phyloP scores from a whole-genome alignment of 2,113 vertebrate species.

The Pseudopodoces humilis region DNA sequence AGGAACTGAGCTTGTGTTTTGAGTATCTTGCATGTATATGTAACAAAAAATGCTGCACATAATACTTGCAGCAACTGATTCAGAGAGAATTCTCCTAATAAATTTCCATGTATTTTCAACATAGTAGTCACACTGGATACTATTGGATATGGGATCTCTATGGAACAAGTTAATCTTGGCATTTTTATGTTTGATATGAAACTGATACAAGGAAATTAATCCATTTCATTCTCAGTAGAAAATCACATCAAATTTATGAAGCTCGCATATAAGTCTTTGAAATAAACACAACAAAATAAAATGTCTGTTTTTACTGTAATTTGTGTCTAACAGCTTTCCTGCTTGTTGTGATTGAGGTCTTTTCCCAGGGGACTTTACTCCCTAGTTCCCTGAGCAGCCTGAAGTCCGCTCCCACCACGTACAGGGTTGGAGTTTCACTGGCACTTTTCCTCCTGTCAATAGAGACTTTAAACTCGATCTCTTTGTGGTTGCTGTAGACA shows the following conservation, averaged over 20 bases:
- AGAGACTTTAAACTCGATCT: neutral
- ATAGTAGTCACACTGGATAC: neutral
- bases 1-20: neutral
- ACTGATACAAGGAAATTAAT: neutral
- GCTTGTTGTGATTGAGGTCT: neutral
- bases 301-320: neutral
- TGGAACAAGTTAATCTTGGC: neutral
- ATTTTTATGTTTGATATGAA: neutral
- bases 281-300: neutral
- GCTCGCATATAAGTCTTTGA: neutral
- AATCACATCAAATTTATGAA: neutral
- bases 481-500: rapidly evolving
- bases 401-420: neutral
- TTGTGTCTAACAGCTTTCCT: neutral
- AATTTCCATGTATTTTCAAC: neutral
- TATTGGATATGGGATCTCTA: neutral
- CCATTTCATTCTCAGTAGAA: neutral
- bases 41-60: neutral
- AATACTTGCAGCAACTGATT: neutral
- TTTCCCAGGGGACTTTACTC: neutral
- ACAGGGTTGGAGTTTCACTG: neutral
- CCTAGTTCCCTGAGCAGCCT: neutral
- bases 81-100: neutral
- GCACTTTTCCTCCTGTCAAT: neutral
- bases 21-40: neutral